These are phyloP conservation scores for Gallirallus australis DNA, from an alignment of 2,797 vertebrate genomes.

Conservation along the genomic window DNA sequence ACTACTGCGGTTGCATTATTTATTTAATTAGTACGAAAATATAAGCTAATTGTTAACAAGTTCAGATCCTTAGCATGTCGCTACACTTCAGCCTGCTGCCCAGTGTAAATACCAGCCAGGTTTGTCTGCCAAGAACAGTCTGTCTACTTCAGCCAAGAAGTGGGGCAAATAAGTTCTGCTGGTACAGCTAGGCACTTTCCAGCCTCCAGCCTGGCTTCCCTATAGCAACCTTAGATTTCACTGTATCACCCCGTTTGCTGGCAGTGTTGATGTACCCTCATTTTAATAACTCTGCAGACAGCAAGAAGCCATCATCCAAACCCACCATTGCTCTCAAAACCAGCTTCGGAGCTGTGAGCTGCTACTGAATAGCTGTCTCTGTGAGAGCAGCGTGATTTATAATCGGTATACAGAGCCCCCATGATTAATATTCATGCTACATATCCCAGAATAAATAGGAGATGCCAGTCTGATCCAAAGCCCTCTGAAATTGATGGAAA, in stretches of 20 bases:
- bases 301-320: constrained; percentile 42
- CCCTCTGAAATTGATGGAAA: constrained; percentile 44
- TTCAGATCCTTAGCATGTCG: not conserved
- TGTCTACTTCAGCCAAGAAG: not conserved
- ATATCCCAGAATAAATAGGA: constrained; percentile 44
- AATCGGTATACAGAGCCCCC: not conserved
- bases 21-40: constrained; percentile 36
- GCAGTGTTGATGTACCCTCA: not conserved
- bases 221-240: not conserved
- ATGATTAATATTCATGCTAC: constrained; percentile 53
- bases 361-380: constrained; percentile 37
- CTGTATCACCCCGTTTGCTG: not conserved
- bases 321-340: not conserved
- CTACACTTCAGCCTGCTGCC: not conserved
- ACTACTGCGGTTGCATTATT: not conserved
- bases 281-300: not conserved
- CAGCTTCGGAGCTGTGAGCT: not conserved
- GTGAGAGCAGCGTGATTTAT: constrained; percentile 16
- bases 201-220: not conserved
- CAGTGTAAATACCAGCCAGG: not conserved
- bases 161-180: not conserved
- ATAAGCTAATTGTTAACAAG: constrained; percentile 4
- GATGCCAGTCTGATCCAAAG: constrained; percentile 35
- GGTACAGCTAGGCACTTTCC: constrained; percentile 2
- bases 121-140: not conserved